These are phyloP conservation scores for Seriola dumerili DNA, from an alignment of 2,113 vertebrate genomes.

Conservation along the genomic window DNA sequence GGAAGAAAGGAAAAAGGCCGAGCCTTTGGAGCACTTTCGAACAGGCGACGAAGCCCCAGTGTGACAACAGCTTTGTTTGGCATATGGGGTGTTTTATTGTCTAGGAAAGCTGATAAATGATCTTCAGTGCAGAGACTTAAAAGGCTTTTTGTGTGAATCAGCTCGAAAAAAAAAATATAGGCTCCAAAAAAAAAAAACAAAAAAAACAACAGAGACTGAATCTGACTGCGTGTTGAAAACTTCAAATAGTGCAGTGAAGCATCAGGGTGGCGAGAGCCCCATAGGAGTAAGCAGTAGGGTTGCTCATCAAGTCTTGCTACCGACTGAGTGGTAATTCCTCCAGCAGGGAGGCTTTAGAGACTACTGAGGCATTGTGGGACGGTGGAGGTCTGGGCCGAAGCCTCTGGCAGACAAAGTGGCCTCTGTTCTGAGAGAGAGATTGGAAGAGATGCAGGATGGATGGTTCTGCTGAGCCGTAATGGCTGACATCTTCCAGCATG, in stretches of 20 bases:
- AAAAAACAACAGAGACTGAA: slow-evolving; percentile 29
- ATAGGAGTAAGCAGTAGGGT: slow-evolving; percentile 64
- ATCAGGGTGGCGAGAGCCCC: slow-evolving; percentile 38
- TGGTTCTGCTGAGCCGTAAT: slow-evolving; percentile 43
- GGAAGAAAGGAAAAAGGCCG: slow-evolving; percentile 46
- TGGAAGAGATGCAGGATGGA: slow-evolving; percentile 40
- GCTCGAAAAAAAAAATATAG: slow-evolving; percentile 40
- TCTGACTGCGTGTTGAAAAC: slow-evolving; percentile 45
- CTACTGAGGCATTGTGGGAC: slow-evolving; percentile 24
- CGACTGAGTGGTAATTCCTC: slow-evolving; percentile 62
- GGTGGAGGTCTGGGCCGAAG: slow-evolving; percentile 27
- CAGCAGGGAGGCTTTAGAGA: slow-evolving; percentile 41
- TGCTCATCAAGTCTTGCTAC: slow-evolving; percentile 64
- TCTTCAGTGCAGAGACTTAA: slow-evolving; percentile 65
- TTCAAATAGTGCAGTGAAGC: slow-evolving; percentile 58
- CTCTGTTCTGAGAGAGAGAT: slow-evolving; percentile 49
- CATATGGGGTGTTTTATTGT: slow-evolving; percentile 67
- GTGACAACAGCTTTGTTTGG: slow-evolving; percentile 64
- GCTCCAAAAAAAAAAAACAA: neutral
- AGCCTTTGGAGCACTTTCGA: slow-evolving; percentile 40
- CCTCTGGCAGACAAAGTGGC: slow-evolving; percentile 49
- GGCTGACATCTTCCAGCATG: slow-evolving; percentile 40
- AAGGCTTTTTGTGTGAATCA: slow-evolving; percentile 67
- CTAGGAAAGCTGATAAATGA: slow-evolving; percentile 79
- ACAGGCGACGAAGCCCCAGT: slow-evolving; percentile 26